phyloP scores from a whole-genome alignment of 2,113 vertebrate genomes.

The Neopipo cinnamomea region DNA sequence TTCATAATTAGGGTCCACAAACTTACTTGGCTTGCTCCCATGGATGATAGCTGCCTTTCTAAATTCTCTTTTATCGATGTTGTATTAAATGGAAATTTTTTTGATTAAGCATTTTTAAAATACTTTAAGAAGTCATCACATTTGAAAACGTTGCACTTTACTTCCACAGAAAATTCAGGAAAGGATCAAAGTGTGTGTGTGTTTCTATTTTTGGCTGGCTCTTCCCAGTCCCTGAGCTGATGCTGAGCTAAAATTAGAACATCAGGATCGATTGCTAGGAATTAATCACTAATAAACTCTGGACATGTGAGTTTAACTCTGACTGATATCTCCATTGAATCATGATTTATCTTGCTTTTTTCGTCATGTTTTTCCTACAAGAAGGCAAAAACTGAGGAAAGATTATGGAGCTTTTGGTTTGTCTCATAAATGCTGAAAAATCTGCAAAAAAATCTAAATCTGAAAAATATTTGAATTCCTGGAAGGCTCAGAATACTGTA shows the following conservation, averaged over 20 bases:
- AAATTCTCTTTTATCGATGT: background rate
- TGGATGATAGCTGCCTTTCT: background rate
- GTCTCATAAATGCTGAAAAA: background rate
- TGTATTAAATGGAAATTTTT: background rate
- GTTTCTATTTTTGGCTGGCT: background rate
- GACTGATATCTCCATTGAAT: background rate
- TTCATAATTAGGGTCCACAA: background rate
- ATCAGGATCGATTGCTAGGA: background rate
- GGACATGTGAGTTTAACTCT: background rate
- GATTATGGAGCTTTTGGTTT: background rate
- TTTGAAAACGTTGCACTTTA: background rate
- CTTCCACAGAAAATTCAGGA: background rate
- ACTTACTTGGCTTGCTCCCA: background rate
- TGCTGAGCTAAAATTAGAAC: background rate
- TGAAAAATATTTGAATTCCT: background rate
- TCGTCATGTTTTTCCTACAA: background rate
- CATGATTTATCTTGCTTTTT: background rate
- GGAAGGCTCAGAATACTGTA: background rate
- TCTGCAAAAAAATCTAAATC: background rate
- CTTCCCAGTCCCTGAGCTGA: background rate
- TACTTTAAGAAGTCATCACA: background rate
- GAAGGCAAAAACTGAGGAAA: background rate
- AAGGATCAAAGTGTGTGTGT: background rate
- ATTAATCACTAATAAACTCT: background rate
- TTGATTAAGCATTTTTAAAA: background rate